Evolutionary conservation across 2,888 invertebrate species (phyloP).

Genomic region (Selenia dentaria): DNA sequence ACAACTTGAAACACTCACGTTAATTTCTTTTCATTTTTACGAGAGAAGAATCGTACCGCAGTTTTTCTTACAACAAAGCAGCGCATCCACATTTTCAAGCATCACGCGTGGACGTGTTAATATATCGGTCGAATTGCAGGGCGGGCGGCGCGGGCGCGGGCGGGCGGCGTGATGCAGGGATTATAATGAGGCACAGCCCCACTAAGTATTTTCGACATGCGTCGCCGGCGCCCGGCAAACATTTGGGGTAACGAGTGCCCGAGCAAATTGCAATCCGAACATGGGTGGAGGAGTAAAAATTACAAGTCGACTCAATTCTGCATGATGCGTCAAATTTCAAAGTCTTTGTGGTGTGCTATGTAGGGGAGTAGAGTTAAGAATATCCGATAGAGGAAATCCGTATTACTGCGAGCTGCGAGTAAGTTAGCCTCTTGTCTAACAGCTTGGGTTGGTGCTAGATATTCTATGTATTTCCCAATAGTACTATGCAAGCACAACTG

Average conservation of each 20-base stretch:
- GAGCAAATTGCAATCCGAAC: slow-evolving; percentile 66
- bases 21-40: no score
- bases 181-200: slow-evolving; percentile 82
- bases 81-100: slow-evolving; percentile 51
- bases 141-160: slow-evolving; percentile 50
- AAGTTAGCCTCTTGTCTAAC: no score
- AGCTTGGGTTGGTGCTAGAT: no score
- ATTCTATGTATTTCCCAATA: no score
- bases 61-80: background rate
- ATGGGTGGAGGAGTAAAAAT: slow-evolving; percentile 26
- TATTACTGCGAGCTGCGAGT: no score
- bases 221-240: slow-evolving; percentile 82
- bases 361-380: no score
- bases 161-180: slow-evolving; percentile 63
- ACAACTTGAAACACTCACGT: no score
- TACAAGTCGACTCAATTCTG: slow-evolving; percentile 26
- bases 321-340: slow-evolving; percentile 37
- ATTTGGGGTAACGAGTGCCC: slow-evolving; percentile 71
- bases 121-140: slow-evolving; percentile 72
- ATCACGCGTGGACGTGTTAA: slow-evolving; percentile 70
- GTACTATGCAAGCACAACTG: no score
- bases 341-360: no score
- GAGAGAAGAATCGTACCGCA: no score
- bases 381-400: no score
- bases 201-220: slow-evolving; percentile 84